Base-by-base conservation (phyloP, 1,140 invertebrate genomes). In the Orchesella cincta region DNA sequence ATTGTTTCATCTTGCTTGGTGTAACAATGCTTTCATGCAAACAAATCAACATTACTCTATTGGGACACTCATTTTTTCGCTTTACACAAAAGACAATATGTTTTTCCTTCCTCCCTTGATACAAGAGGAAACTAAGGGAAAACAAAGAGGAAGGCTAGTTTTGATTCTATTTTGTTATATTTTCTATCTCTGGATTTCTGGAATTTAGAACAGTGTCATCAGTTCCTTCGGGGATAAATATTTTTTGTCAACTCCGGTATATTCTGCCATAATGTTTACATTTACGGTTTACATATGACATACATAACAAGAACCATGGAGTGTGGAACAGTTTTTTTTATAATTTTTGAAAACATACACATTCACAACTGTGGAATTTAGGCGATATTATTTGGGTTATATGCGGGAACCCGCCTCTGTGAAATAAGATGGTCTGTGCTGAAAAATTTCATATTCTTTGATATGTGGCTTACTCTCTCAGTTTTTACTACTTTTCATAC, bases 1-100 rank as follows among this genome's bases (percentile, higher is more conserved):
- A 46, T 8, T 46, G 8, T 46, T 46, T 46, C 39, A 46, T 46
- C 20, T 20, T 46, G 20, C 39, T 12, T 46, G 39, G 8, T 8
- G 20, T 8, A 12, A 46, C 39, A 46, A 46, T 46, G 39, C 39
- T 8, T 46, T 8, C 39, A 46, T 46, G 20, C 39, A 46, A 46
- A 67, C 62, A 67, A 67, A 67, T 67, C 62, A 67, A 67, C 62
- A 67, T 33, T 31, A 67, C 62, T 67, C 62, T 31, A 67, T 31
- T 67, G 62, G 62, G 62, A 67, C 29, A 14, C 62, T 12, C 62
- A 67, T 33, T 67, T 57, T 67, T 67, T 23, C 31, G 62, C 31
- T 29, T 33, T 67, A 31, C 62, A 29, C 33, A 67, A 31, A 29
- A 67, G 39, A 67, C 31, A 67, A 33, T 67, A 31, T 67, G 62